A percentile compares a stretch with the other conserved stretches of the same genome.
Conservation (phyloP, 2,797 vertebrate genomes). For the Schizopygopsis malacanthus region DNA sequence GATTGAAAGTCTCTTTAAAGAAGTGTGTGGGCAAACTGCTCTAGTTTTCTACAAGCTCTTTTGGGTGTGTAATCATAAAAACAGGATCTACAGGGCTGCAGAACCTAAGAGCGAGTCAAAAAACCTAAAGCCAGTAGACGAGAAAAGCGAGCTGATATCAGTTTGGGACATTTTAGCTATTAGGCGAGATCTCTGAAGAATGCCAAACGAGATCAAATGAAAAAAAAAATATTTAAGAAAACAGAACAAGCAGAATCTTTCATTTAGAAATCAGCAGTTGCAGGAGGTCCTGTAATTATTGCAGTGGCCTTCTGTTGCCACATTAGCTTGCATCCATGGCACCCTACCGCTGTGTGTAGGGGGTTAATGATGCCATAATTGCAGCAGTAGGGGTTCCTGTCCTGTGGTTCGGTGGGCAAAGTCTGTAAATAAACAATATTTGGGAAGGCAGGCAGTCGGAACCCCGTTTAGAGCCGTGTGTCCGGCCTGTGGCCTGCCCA, state of each 20-base stretch:
- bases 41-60: slow-evolving; percentile 39
- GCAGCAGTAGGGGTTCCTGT: slow-evolving; percentile 71
- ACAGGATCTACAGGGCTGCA: not conserved
- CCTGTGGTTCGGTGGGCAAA: slow-evolving; percentile 75
- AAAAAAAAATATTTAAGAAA: not conserved
- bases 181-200: slow-evolving; percentile 35
- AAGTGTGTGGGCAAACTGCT: slow-evolving; percentile 57
- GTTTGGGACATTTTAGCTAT: slow-evolving; percentile 28
- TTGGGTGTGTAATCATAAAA: slow-evolving; percentile 35
- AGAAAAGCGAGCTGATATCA: not conserved
- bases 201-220: slow-evolving; percentile 14
- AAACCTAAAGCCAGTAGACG: slow-evolving; percentile 10
- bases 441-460: slow-evolving; percentile 70
- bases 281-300: slow-evolving; percentile 54
- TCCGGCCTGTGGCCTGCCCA: slow-evolving; percentile 65
- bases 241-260: slow-evolving; percentile 40
- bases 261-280: slow-evolving; percentile 43
- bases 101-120: slow-evolving; percentile 16
- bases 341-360: slow-evolving; percentile 57
- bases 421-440: slow-evolving; percentile 73
- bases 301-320: slow-evolving; percentile 37
- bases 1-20: slow-evolving; percentile 42
- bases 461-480: slow-evolving; percentile 60
- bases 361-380: slow-evolving; percentile 59
- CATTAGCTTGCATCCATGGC: slow-evolving; percentile 42